Conservation (phyloP, 2,113 vertebrate genomes). For the Rhizomys pruinosus region DNA sequence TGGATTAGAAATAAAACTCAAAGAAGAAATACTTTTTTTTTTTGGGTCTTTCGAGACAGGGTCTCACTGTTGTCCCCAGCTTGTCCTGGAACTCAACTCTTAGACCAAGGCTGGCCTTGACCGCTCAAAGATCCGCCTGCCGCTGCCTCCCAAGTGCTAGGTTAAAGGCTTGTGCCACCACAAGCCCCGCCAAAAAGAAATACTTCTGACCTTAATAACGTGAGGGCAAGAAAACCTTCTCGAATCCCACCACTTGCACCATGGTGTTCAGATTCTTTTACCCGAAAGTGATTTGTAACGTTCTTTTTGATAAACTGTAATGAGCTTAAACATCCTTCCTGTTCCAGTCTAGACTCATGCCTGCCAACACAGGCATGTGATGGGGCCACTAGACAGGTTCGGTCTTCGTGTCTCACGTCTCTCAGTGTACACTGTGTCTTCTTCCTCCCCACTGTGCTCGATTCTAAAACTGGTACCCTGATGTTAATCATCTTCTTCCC, state of each 20-base stretch:
- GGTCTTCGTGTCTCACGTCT: neutral
- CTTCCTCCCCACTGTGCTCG: neutral
- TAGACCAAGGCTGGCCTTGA: too few species aligned
- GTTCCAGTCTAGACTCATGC: neutral
- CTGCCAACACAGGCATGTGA: neutral
- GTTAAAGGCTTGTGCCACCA: too few species aligned
- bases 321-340: constrained; percentile 16
- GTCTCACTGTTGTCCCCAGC: too few species aligned
- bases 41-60: too few species aligned
- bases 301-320: neutral
- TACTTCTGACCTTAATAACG: too few species aligned
- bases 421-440: accelerated
- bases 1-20: neutral
- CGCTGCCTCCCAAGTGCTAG: too few species aligned
- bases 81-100: too few species aligned
- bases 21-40: neutral
- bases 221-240: neutral
- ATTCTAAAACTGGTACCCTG: neutral
- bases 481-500: neutral
- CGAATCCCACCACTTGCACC: neutral
- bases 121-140: too few species aligned
- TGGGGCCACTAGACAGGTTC: accelerated
- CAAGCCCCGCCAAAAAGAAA: too few species aligned
- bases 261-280: neutral
- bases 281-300: neutral